A percentile compares a stretch with the other conserved stretches of the same genome.
Conservation (phyloP, 2,888 invertebrate genomes). For the Himalopsyche japonica region DNA sequence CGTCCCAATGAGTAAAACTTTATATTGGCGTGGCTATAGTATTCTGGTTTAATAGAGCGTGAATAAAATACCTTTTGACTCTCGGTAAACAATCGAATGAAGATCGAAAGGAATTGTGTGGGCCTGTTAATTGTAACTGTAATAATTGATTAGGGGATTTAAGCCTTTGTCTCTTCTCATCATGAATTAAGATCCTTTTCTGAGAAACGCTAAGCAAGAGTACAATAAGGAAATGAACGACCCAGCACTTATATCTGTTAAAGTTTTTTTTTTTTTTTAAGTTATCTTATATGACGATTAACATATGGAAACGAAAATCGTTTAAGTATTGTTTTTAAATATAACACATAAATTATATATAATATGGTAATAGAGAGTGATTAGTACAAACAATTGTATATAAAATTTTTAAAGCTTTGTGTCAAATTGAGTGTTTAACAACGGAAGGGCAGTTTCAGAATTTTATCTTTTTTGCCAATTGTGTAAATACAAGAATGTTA, state of each 20-base stretch:
- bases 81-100: constrained; percentile 8
- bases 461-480: too few species aligned
- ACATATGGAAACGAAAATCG: too few species aligned
- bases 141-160: constrained; percentile 32
- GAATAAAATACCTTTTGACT: constrained; percentile 30
- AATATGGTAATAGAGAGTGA: too few species aligned
- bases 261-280: too few species aligned
- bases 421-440: too few species aligned
- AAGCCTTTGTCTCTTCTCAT: neutral
- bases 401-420: too few species aligned
- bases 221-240: neutral
- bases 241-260: neutral
- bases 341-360: too few species aligned
- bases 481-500: too few species aligned
- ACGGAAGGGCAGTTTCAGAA: too few species aligned
- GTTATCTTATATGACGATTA: too few species aligned
- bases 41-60: constrained; percentile 19
- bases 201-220: neutral
- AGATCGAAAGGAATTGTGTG: constrained; percentile 14
- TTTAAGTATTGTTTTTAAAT: too few species aligned
- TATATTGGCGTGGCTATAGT: constrained; percentile 9
- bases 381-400: too few species aligned
- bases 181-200: neutral
- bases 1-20: neutral
- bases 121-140: constrained; percentile 33